A percentile compares a stretch with the other conserved stretches of the same genome.
phyloP scores from a whole-genome alignment of 2,797 vertebrate species.

The Lagocephalus sceleratus region DNA sequence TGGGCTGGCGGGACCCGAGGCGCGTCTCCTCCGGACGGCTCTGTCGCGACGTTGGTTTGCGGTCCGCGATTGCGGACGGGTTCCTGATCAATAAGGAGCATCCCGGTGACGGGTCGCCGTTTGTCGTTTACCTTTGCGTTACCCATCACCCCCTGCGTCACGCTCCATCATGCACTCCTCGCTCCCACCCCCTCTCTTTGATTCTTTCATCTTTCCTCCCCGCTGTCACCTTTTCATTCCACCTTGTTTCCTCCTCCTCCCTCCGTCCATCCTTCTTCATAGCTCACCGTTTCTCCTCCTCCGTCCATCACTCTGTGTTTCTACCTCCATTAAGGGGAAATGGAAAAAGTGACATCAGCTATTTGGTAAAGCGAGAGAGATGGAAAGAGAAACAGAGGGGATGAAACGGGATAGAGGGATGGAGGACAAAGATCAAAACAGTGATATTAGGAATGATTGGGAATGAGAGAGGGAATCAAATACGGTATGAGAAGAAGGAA shows the following conservation, averaged over 20 bases:
- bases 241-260: constrained; percentile 51
- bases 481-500: constrained; percentile 14
- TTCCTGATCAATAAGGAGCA: constrained; percentile 3
- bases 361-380: constrained; percentile 70
- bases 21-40: too few species aligned
- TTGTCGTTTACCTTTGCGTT: constrained; percentile 30
- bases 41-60: too few species aligned
- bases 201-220: constrained; percentile 6
- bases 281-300: constrained; percentile 30
- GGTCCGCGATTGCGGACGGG: too few species aligned
- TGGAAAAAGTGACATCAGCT: constrained; percentile 75
- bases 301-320: constrained; percentile 67
- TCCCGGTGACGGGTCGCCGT: constrained; percentile 9
- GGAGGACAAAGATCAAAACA: constrained; percentile 41
- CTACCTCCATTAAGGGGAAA: constrained; percentile 69
- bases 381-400: constrained; percentile 35
- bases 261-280: constrained; percentile 63
- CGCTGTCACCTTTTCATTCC: constrained; percentile 55
- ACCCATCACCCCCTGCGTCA: constrained; percentile 19
- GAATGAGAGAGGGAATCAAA: constrained; percentile 27
- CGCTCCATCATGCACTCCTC: not conserved
- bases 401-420: constrained; percentile 17
- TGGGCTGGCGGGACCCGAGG: too few species aligned
- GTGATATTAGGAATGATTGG: constrained; percentile 35
- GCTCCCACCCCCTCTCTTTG: not conserved